Evolutionary conservation across 2,113 vertebrate species (phyloP).

Genomic region (Athene noctua): DNA sequence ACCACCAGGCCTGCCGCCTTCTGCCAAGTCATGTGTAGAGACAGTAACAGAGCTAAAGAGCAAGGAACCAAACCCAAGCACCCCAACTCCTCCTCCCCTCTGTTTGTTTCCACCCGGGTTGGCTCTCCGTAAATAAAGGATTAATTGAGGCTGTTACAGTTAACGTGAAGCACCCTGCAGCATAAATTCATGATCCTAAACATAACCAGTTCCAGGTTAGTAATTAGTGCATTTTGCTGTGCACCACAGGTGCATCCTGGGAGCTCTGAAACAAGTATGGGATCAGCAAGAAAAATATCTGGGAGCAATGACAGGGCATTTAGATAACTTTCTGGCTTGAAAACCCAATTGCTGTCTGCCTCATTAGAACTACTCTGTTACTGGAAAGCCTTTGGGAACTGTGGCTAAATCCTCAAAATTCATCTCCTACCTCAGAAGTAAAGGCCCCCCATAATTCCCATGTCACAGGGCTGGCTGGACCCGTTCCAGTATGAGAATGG

Average conservation of each 20-base stretch:
- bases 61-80: background rate
- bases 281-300: conserved; percentile 40
- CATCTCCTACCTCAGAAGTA: background rate
- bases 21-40: background rate
- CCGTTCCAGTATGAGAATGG: background rate
- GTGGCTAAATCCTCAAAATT: background rate
- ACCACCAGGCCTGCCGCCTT: background rate
- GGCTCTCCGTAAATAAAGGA: background rate
- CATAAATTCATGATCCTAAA: background rate
- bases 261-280: background rate
- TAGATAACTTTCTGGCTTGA: background rate
- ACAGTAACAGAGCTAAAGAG: background rate
- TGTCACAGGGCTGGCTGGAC: background rate
- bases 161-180: background rate
- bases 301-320: background rate
- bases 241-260: background rate
- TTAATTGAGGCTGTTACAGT: background rate
- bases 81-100: background rate
- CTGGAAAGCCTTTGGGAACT: background rate
- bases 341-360: background rate
- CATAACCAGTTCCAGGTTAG: background rate
- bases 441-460: background rate
- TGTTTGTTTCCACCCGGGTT: background rate
- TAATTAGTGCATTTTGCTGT: background rate
- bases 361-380: accelerated